Conservation (phyloP, 1,140 invertebrate species). For the Arion vulgaris region DNA sequence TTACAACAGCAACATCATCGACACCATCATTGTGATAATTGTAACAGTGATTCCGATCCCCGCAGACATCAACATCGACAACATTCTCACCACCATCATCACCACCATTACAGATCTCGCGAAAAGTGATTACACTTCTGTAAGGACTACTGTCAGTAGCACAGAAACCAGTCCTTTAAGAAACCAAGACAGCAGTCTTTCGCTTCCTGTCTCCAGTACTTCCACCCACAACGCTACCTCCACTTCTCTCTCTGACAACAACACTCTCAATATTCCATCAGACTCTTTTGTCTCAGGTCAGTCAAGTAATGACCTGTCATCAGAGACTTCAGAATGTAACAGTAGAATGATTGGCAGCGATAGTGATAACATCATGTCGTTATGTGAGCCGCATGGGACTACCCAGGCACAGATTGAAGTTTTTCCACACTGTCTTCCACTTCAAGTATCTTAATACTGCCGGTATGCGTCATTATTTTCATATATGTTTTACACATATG, state of each 20-base stretch:
- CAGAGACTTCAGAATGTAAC: not conserved
- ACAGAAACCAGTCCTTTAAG: too few relatives aligned
- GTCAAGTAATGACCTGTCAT: not conserved
- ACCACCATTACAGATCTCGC: too few relatives aligned
- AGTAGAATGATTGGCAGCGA: too few relatives aligned
- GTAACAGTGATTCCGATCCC: not conserved
- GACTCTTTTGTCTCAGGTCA: not conserved
- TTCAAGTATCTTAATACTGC: not conserved
- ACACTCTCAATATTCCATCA: slow-evolving; percentile 26
- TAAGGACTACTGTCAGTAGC: too few relatives aligned
- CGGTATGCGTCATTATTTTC: too few relatives aligned
- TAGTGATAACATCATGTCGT: not conserved
- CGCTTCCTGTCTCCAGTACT: too few relatives aligned
- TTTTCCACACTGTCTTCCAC: not conserved
- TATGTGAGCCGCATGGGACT: not conserved
- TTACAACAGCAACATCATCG: slow-evolving; percentile 9
- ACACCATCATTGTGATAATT: not conserved
- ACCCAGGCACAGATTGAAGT: slow-evolving; percentile 12
- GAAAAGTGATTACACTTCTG: too few relatives aligned
- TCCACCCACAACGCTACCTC: not conserved
- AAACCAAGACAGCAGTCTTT: too few relatives aligned
- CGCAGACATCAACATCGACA: not conserved
- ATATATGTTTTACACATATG: too few relatives aligned
- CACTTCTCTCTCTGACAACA: slow-evolving; percentile 39
- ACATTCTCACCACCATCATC: not conserved